Evolutionary conservation across 2,888 invertebrate genomes (phyloP).

Genomic region (Camponotus fellah): DNA sequence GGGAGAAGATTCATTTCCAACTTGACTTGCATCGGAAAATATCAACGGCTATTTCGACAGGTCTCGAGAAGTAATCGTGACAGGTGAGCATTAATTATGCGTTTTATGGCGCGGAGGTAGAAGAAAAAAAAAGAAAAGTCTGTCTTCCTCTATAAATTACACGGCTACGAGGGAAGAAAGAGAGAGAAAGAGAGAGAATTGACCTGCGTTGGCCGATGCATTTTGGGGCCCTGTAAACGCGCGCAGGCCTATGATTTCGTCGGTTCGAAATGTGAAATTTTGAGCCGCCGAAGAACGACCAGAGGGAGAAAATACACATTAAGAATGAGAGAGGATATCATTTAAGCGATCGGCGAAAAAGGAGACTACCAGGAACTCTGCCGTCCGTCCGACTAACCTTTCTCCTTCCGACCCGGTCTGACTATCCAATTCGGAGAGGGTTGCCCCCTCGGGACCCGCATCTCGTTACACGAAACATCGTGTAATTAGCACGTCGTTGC

Average conservation of each 20-base stretch:
- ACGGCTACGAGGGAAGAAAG: constrained; percentile 72
- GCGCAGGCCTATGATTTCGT: constrained; percentile 69
- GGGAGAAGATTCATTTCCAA: not conserved
- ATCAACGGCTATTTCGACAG: constrained; percentile 54
- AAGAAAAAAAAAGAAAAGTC: not conserved
- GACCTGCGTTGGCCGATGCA: constrained; percentile 66
- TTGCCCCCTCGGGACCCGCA: constrained; percentile 80
- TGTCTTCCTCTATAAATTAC: constrained; percentile 80
- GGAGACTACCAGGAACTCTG: constrained; percentile 69
- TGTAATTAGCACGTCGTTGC: constrained; percentile 85
- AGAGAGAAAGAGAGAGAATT: constrained; percentile 49
- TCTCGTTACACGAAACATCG: constrained; percentile 84
- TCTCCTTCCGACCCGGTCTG: constrained; percentile 68
- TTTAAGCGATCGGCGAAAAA: constrained; percentile 59
- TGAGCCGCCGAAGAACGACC: constrained; percentile 43
- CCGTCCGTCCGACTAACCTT: constrained; percentile 64
- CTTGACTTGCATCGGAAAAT: not conserved
- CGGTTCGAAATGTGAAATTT: constrained; percentile 66
- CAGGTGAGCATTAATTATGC: constrained; percentile 69
- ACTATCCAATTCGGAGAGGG: constrained; percentile 76
- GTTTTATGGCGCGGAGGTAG: constrained; percentile 51
- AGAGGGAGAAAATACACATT: constrained; percentile 63
- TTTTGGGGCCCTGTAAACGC: constrained; percentile 52
- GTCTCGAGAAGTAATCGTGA: constrained; percentile 56
- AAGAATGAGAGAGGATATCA: constrained; percentile 58